These are phyloP conservation scores for Pachyramphus minor DNA, from an alignment of 2,113 vertebrate species.

Conservation along the genomic window DNA sequence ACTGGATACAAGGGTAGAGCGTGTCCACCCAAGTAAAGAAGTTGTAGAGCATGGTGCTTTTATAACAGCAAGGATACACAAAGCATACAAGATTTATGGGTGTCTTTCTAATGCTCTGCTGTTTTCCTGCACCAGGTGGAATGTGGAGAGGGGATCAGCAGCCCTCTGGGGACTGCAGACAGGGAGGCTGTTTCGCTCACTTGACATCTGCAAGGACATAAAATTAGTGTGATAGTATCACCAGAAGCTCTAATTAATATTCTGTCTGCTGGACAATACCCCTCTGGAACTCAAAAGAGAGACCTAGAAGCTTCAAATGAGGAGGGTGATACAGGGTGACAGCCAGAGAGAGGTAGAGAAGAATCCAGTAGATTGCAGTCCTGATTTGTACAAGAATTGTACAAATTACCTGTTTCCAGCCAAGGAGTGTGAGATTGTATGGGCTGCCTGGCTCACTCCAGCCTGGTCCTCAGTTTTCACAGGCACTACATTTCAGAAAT, in stretches of 20 bases:
- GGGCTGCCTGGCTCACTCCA: neutral
- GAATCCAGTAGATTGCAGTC: neutral
- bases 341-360: neutral
- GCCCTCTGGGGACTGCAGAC: neutral
- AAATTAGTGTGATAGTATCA: conserved; percentile 24
- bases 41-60: neutral
- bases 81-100: neutral
- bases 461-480: neutral
- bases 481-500: conserved; percentile 42
- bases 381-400: neutral
- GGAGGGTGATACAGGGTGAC: neutral
- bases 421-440: neutral
- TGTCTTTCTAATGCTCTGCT: neutral
- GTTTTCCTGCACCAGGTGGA: neutral
- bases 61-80: neutral
- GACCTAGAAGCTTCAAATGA: neutral
- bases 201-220: neutral
- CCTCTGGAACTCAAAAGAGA: neutral
- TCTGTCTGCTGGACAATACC: neutral
- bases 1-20: fast-evolving
- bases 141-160: neutral
- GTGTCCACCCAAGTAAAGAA: neutral
- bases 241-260: neutral
- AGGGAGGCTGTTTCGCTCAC: neutral
- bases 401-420: neutral